Evolutionary conservation across 2,113 vertebrate species (phyloP).

Genomic region (Cinclus cinclus): DNA sequence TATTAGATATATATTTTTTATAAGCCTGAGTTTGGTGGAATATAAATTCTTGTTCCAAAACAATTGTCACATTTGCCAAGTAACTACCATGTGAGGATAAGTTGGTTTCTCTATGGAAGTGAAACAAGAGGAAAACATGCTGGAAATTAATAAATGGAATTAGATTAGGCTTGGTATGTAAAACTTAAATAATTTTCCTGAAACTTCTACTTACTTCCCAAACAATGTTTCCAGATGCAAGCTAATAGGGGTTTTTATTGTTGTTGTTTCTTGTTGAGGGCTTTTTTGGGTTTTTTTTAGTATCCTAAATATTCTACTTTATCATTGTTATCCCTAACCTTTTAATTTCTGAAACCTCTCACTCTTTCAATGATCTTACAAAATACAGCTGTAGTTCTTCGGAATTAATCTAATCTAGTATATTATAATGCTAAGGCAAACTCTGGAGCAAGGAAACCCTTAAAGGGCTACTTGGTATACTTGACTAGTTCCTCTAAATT

Average conservation of each 20-base stretch:
- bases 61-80: background rate
- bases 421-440: background rate
- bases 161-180: background rate
- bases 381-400: background rate
- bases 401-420: background rate
- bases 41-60: background rate
- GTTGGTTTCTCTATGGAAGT: background rate
- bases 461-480: background rate
- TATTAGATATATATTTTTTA: background rate
- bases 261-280: too few species aligned
- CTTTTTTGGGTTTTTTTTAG: background rate
- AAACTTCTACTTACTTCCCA: background rate
- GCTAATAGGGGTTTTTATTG: background rate
- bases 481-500: background rate
- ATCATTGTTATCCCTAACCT: background rate
- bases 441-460: background rate
- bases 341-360: background rate
- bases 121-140: background rate
- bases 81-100: background rate
- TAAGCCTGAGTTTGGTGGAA: background rate
- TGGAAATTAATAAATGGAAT: background rate
- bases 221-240: background rate
- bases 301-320: background rate
- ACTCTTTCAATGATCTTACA: background rate
- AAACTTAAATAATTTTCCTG: background rate